Base-by-base conservation (phyloP, 2,113 vertebrate genomes). In the Ptychochromis oligacanthus region DNA sequence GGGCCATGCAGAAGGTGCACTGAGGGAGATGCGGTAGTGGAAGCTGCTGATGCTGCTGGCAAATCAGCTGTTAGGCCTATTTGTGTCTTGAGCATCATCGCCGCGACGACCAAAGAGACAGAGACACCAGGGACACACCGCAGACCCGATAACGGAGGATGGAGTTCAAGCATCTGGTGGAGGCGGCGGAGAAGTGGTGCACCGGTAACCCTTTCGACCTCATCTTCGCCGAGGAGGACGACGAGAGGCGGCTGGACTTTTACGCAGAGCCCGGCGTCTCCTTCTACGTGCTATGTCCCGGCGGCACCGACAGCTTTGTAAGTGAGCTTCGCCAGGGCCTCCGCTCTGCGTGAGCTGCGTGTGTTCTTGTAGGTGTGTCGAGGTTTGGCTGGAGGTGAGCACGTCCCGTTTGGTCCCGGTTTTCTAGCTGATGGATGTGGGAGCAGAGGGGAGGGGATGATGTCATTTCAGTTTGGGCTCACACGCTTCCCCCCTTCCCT, bases 231-330 rank as follows among this genome's bases (percentile, higher is more conserved):
- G 96, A 96, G 90, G 98, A 99, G 94, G 96, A 97, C 93, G 97
- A 97, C 67, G 97, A 99, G 95, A 95, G 97, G 86, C 96, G 98
- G 90, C 96, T 99, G 95, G 98, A 99, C 96, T 99, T 99, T 94
- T 99, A 99, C 94, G 98, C 97, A 79, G 98, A 99, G 80, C 98
- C 98, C 70, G 98, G 97, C 77, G 96, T 99, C 79, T 99, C 98
- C 75, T 99, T 99, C 93, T 99, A 99, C 89, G 97, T 99, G 80
- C 95, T 99, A 58, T 99, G 98, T 83, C 98, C 98, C 31, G 96
- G 97, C 89, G 97, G 97, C 92, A 97, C 97, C 90, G 97, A 98
- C 94, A 97, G 94, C 94, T 99, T 99, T 92, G 98, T 99, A 93
- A 99, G 98, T 97, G 93, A 61, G 81, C 72, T 59, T 60, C 65